phyloP scores from a whole-genome alignment of 2,797 vertebrate species.

The Tiaroga cobitis region DNA sequence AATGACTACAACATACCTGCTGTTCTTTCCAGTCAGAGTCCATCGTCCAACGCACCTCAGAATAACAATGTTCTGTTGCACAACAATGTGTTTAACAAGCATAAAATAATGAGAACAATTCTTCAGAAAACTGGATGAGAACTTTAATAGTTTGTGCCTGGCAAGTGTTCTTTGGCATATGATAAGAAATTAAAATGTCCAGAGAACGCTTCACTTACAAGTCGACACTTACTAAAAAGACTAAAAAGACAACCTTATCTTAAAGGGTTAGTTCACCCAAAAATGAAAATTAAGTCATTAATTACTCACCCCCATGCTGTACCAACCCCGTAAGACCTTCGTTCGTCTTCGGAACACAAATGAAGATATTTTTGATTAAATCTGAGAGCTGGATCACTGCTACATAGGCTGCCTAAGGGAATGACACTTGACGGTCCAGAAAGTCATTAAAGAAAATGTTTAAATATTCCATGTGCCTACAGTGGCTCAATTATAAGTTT shows the following conservation, averaged over 20 bases:
- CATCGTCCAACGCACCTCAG: neutral
- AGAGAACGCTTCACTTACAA: neutral
- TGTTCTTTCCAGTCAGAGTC: neutral
- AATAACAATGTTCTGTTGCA: neutral
- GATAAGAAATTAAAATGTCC: neutral
- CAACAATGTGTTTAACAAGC: constrained; percentile 17
- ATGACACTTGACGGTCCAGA: no score
- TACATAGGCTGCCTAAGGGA: no score
- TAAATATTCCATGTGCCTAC: no score
- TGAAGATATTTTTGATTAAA: no score
- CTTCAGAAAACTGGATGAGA: constrained; percentile 23
- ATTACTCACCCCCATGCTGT: no score
- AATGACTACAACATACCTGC: neutral
- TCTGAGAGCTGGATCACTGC: no score
- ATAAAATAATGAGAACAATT: constrained; percentile 17
- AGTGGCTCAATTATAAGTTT: no score
- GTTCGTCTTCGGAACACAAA: no score
- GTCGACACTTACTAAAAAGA: neutral
- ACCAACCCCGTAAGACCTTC: no score
- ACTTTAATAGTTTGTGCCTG: constrained; percentile 15
- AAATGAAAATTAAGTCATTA: no score
- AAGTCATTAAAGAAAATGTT: no score
- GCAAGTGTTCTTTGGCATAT: neutral
- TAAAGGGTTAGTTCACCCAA: no score
- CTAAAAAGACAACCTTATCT: neutral